These are phyloP conservation scores for Lipotes vexillifer DNA, from an alignment of 2,113 vertebrate species.

Conservation along the genomic window DNA sequence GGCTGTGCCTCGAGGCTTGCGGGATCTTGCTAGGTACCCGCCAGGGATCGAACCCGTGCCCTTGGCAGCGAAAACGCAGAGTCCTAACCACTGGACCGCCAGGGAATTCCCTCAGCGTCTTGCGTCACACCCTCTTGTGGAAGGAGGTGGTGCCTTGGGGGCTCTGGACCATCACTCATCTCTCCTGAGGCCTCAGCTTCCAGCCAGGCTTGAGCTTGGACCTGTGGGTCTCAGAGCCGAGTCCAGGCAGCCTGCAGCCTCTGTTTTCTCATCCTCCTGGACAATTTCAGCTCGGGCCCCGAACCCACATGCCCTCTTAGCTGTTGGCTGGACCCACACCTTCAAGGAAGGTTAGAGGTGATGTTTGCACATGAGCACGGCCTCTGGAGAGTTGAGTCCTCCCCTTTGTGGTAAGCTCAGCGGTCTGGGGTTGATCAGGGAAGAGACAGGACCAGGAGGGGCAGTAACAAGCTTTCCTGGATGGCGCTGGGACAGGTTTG, in stretches of 20 bases:
- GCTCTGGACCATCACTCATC: background rate
- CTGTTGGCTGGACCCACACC: background rate
- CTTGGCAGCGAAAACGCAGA: background rate
- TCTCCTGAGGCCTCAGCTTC: background rate
- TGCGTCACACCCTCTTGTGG: background rate
- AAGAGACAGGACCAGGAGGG: background rate
- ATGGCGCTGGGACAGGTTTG: background rate
- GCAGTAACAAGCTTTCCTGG: background rate
- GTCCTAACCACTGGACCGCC: background rate
- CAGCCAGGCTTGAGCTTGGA: background rate
- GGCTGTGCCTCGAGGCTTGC: background rate
- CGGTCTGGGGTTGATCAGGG: background rate
- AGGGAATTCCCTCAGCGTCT: background rate
- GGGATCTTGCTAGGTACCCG: background rate
- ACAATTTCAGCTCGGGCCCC: too few species aligned
- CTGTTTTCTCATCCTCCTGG: background rate
- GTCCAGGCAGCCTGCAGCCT: background rate
- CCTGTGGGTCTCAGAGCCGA: background rate
- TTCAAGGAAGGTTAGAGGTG: background rate
- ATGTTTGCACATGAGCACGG: background rate
- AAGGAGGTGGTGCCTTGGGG: rapidly evolving
- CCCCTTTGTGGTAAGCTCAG: background rate
- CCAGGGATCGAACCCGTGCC: background rate
- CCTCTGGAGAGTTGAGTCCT: background rate
- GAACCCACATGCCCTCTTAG: too few species aligned